A percentile compares a stretch with the other conserved stretches of the same genome.
These are phyloP conservation scores for Metaphire vulgaris DNA, from an alignment of 1,140 invertebrate species.

Conservation along the genomic window DNA sequence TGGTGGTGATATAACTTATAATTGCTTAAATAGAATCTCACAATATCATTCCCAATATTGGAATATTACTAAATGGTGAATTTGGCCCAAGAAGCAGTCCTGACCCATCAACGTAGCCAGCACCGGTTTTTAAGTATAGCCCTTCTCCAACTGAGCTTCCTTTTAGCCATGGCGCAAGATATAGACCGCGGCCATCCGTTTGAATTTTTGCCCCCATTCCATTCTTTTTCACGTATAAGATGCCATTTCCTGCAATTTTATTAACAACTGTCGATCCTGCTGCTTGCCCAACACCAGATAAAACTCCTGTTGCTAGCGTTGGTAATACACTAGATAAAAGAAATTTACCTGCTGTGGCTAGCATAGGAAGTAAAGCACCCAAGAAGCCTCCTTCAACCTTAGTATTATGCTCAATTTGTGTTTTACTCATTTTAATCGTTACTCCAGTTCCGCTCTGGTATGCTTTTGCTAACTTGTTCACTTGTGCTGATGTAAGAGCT, in stretches of 20 bases:
- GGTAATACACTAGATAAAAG: background rate
- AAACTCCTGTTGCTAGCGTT: background rate
- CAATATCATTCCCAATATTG: background rate
- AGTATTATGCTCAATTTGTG: background rate
- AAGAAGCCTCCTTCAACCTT: background rate
- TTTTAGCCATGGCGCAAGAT: background rate
- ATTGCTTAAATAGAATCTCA: background rate
- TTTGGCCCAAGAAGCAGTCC: background rate
- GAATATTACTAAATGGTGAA: background rate
- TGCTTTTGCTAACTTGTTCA: background rate
- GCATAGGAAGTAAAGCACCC: background rate
- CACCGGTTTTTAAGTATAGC: background rate
- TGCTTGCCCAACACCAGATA: background rate
- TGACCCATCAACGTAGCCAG: background rate
- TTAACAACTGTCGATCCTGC: background rate
- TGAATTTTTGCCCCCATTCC: background rate
- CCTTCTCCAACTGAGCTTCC: background rate
- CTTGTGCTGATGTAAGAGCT: background rate
- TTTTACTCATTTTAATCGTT: background rate
- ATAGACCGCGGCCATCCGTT: background rate
- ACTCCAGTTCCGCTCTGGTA: background rate
- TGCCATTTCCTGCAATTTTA: too few species aligned
- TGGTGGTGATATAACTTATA: background rate
- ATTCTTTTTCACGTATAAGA: background rate
- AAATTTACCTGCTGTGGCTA: background rate